These are phyloP conservation scores for Brevimyrus niger DNA, from an alignment of 2,113 vertebrate species.

Conservation along the genomic window DNA sequence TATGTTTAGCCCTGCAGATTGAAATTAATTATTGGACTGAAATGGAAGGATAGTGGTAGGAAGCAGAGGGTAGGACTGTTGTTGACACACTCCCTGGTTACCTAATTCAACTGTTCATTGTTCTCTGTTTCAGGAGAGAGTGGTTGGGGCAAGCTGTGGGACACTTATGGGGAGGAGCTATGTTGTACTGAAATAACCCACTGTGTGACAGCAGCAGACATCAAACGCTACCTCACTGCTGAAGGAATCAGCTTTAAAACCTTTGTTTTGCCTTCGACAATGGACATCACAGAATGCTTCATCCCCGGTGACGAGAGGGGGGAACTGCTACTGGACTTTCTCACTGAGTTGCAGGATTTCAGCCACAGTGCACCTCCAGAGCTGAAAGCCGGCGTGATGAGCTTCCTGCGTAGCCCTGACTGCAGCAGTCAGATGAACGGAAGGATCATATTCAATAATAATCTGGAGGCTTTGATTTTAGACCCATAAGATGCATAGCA, in stretches of 20 bases:
- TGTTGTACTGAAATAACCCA: too few relatives aligned
- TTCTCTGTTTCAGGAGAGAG: too few relatives aligned
- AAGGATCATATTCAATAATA: slow-evolving; percentile 78
- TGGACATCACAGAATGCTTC: too few relatives aligned
- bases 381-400: slow-evolving; percentile 64
- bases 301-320: slow-evolving; percentile 42
- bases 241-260: too few relatives aligned
- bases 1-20: too few relatives aligned
- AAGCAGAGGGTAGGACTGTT: neutral
- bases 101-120: too few relatives aligned
- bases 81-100: too few relatives aligned
- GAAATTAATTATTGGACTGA: neutral
- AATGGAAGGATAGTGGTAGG: neutral
- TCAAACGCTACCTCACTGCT: too few relatives aligned
- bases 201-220: too few relatives aligned
- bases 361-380: slow-evolving; percentile 65
- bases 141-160: too few relatives aligned
- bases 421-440: slow-evolving; percentile 67
- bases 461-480: slow-evolving; percentile 64
- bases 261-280: too few relatives aligned
- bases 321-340: slow-evolving; percentile 80
- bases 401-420: slow-evolving; percentile 66
- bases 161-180: too few relatives aligned
- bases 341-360: slow-evolving; percentile 77
- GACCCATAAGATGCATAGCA: slow-evolving; percentile 44